Evolutionary conservation across 2,797 vertebrate genomes (phyloP).

Genomic region (Gobionotothen gibberifrons): DNA sequence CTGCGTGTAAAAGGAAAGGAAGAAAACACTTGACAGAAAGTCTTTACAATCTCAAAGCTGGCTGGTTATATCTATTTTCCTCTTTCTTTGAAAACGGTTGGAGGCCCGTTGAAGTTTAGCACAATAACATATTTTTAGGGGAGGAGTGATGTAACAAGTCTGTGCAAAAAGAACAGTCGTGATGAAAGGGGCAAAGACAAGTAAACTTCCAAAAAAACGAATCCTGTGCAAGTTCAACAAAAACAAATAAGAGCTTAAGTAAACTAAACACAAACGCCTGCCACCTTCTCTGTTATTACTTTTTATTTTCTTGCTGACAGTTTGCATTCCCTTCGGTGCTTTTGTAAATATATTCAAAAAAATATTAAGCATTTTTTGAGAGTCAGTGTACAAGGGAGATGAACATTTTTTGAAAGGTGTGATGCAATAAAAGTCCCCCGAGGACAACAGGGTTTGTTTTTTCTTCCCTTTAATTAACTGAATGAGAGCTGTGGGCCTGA

Average conservation of each 20-base stretch:
- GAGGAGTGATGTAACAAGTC: neutral
- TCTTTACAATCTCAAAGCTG: conserved; percentile 3
- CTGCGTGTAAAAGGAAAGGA: neutral
- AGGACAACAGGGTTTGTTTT: neutral
- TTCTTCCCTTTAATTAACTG: conserved; percentile 3
- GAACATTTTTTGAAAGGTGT: neutral
- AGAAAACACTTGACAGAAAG: conserved; percentile 10
- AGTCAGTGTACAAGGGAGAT: neutral
- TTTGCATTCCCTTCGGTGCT: neutral
- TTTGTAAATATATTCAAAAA: neutral
- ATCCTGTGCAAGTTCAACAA: neutral
- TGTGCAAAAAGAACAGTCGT: neutral
- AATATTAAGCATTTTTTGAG: conserved; percentile 8
- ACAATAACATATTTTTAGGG: neutral
- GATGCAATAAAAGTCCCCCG: neutral
- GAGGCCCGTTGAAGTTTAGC: neutral
- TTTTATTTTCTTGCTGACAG: neutral
- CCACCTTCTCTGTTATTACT: neutral
- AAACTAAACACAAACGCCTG: conserved; percentile 8
- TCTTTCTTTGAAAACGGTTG: neutral
- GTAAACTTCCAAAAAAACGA: neutral
- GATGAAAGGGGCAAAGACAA: neutral
- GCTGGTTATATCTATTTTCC: neutral
- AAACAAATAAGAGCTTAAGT: neutral
- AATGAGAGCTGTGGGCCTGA: neutral